Base-by-base conservation (phyloP, 2,113 vertebrate species). In the Neogobius melanostomus region DNA sequence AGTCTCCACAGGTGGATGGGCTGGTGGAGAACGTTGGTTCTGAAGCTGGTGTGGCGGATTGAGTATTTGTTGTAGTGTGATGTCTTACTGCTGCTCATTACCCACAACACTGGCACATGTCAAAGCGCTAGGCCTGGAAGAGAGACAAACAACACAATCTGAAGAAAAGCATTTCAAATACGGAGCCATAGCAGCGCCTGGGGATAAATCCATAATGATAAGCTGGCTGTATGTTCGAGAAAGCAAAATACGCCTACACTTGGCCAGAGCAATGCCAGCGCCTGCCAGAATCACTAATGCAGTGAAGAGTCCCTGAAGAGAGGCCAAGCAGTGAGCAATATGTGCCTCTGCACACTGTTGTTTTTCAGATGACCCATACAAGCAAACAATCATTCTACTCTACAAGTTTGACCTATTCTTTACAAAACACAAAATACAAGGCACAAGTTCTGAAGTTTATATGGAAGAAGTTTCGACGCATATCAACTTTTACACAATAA, bases 51-150 rank as follows among this genome's bases (percentile, higher is more conserved):
- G 88, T 90, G 46, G 87, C 67, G 5, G 92, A 87, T 72, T 43
- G 93, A 91, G 84, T 93, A 95, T 84, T 87, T 81, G 87, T 91
- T 93, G 90, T 93, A 94, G 64, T 81, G 90, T 82, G 82, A 49
- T 15, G 67, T 92, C 89, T 94, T 92, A 91, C 85, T 88, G 43
- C 90, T 93, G 93, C 90, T 97, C 93, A 95, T 94, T 92, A 93
- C 94, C 94, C 92, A 91, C 85, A 82, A 77, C 71, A 75, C 83
- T 88, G 80, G 78, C 82, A 71, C 8, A 6, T 8, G 59, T 43
- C 62, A 72, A 62, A 62, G 59, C 12, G 44, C 79, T 82, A 84
- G 46, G 71, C 93, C 95, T 92, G 77, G 14, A 4, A 16, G 21
- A 60, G 16, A 45, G 43, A 54, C 62, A 21, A 28, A 6, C 10